phyloP scores from a whole-genome alignment of 2,888 invertebrate species.

The Drosophila merina region DNA sequence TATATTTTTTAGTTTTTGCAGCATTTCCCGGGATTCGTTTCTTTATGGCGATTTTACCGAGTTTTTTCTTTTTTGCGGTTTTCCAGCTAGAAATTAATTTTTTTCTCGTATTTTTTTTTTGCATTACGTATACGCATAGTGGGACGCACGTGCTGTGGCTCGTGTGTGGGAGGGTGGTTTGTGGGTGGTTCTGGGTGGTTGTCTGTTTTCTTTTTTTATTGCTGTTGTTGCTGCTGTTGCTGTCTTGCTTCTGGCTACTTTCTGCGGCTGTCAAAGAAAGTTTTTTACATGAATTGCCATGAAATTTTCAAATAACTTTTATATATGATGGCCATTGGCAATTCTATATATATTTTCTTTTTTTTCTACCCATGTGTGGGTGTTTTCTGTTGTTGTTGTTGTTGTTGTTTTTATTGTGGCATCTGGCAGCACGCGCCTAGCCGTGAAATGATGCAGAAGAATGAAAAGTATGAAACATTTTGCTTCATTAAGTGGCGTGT shows the following conservation, averaged over 20 bases:
- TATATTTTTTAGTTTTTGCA: background rate
- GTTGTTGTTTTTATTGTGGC: background rate
- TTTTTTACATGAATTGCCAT: conserved; percentile 38
- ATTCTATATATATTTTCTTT: conserved; percentile 8
- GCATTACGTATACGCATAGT: conserved; percentile 42
- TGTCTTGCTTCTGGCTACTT: conserved; percentile 20
- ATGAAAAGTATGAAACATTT: conserved; percentile 52
- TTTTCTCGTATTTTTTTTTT: background rate
- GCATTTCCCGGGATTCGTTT: background rate
- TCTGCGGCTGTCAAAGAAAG: conserved; percentile 39
- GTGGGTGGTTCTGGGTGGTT: conserved; percentile 1
- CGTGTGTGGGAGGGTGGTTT: conserved; percentile 2
- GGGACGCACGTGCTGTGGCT: conserved; percentile 14
- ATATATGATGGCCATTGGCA: conserved; percentile 29
- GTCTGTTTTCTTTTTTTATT: conserved; percentile 9
- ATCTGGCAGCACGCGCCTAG: conserved; percentile 11
- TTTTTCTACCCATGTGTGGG: background rate
- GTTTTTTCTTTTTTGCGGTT: background rate
- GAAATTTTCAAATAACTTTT: conserved; percentile 35
- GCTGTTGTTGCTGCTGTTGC: background rate
- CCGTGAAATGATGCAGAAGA: conserved; percentile 40
- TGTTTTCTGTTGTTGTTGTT: background rate
- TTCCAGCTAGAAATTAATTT: background rate
- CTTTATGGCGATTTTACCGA: background rate
- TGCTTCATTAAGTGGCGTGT: conserved; percentile 63